Base-by-base conservation (phyloP, 2,888 invertebrate genomes). In the Tigriopus californicus region DNA sequence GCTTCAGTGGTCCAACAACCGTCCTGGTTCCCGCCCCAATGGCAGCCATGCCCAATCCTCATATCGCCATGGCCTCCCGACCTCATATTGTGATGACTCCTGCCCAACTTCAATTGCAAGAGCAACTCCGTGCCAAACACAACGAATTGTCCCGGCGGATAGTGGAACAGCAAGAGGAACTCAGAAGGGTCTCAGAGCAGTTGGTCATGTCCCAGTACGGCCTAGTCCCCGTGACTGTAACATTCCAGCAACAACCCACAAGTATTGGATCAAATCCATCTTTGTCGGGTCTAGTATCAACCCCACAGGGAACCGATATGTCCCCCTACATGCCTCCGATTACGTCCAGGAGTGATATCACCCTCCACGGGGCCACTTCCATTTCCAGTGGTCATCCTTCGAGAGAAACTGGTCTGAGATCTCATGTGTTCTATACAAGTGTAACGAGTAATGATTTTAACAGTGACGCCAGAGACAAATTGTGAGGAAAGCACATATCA, bases 61-160 rank as follows among this genome's bases (percentile, higher is more conserved):
- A 44, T 44, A n/a, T 44, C 44, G 10, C 15, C 44, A 44, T 44
- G 15, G 8, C 15, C 33, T 41, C 40, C 63, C 69, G 67, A 48
- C 70, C 73, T 60, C 70, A 70, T 40, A 71, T 79, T 40, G 73
- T 76, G 24, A 75, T 80, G 71, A 75, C 76, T 15, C 71, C 76
- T 0, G 72, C 75, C 1, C 68, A 67, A 66, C 76, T 75, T 62
- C 77, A 79, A 61, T 68, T 80, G 15, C 82, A 83, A 73, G 82
- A 80, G 66, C 82, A 85, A 72, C 71, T 82, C 62, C 83, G 87
- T 67, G 77, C 82, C 42, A 88, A 88, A 67, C 88, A 89, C 67
- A 85, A 85, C 63, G 83, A 88, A 68, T 72, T 90, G 62, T 86
- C 89, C 68, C 81, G 85, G 66, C 76, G 86, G 67, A 88, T 90